These are phyloP conservation scores for Anticlea derivata DNA, from an alignment of 2,888 invertebrate species.

Conservation along the genomic window DNA sequence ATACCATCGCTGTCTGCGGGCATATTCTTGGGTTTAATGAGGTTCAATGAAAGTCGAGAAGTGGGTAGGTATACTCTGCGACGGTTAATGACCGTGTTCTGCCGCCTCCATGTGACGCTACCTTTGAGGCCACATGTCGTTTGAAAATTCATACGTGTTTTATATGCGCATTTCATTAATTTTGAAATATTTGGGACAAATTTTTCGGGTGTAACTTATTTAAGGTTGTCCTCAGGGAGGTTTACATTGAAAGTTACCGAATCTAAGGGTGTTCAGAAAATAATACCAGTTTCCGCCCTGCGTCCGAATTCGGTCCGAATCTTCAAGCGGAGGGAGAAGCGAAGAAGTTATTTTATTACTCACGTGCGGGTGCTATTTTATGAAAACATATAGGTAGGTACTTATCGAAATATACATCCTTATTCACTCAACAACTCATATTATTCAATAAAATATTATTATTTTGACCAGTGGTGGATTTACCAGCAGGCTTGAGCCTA, in stretches of 20 bases:
- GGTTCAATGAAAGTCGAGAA: constrained; percentile 20
- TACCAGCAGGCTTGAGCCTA: too few species aligned
- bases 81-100: constrained; percentile 17
- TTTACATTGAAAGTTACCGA: neutral
- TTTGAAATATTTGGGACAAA: constrained; percentile 18
- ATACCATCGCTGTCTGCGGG: constrained; percentile 18
- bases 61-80: constrained; percentile 7
- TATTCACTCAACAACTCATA: too few species aligned
- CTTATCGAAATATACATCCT: too few species aligned
- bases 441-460: too few species aligned
- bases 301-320: too few species aligned
- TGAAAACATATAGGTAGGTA: too few species aligned
- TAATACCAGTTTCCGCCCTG: too few species aligned
- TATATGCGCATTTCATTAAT: constrained; percentile 25
- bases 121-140: constrained; percentile 20
- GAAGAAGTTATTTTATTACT: too few species aligned
- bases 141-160: constrained; percentile 24
- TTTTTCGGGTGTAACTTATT: constrained; percentile 27
- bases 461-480: too few species aligned
- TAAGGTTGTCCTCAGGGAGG: constrained; percentile 6
- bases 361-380: too few species aligned
- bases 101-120: constrained; percentile 1
- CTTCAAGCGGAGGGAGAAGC: too few species aligned
- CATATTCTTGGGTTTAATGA: constrained; percentile 24
- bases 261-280: too few species aligned